Conservation (phyloP, 1,140 invertebrate genomes). For the Leptonema lineaticorne region DNA sequence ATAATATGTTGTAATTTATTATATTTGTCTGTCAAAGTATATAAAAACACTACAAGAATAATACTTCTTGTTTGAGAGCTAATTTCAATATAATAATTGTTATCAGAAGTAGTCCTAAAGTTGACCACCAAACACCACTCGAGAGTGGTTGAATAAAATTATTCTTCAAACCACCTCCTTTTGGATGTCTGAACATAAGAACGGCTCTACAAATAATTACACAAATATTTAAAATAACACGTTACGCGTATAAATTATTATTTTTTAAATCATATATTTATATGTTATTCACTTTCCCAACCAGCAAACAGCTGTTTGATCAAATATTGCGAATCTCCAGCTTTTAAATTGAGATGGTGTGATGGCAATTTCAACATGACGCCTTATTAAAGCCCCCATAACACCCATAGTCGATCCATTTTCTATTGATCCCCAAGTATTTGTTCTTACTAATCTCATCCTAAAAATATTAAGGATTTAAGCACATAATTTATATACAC, state of each 20-base stretch:
- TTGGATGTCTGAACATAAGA: slow-evolving; percentile 34
- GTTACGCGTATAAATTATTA: not conserved
- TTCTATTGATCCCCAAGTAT: slow-evolving; percentile 35
- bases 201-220: slow-evolving; percentile 19
- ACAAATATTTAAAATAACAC: not conserved
- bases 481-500: not conserved
- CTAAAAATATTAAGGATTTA: slow-evolving; percentile 20
- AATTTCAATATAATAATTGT: slow-evolving; percentile 22
- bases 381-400: slow-evolving; percentile 29
- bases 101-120: slow-evolving; percentile 10
- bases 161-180: slow-evolving; percentile 21
- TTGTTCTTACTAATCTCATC: slow-evolving; percentile 26
- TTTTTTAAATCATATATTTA: not conserved
- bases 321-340: slow-evolving; percentile 26
- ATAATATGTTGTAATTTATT: not conserved
- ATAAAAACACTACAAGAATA: not conserved
- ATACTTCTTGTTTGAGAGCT: slow-evolving; percentile 25
- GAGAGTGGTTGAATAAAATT: slow-evolving; percentile 31
- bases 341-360: slow-evolving; percentile 37
- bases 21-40: not conserved
- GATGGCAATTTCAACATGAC: slow-evolving; percentile 31
- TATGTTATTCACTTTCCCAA: slow-evolving; percentile 26
- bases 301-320: slow-evolving; percentile 32
- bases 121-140: slow-evolving; percentile 28
- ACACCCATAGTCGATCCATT: slow-evolving; percentile 37